Evolutionary conservation across 2,797 vertebrate species (phyloP), one percentile per base, ranked within the genome.

Genomic region (Argyrosomus regius): DNA sequence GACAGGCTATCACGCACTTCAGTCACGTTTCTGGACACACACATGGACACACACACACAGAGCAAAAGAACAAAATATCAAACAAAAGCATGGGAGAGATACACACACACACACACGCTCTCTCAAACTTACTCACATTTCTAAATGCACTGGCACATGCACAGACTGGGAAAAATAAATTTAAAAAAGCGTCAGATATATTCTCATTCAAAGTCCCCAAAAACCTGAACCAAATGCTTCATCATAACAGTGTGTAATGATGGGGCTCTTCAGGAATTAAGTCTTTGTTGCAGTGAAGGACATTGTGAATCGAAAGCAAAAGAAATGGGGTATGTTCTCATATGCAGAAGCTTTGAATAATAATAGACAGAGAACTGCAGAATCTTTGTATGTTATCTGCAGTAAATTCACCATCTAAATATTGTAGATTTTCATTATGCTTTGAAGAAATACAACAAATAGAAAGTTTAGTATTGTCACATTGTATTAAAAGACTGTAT

Each of bases 11-110:
- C 24, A 39, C 50, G 43, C 26, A 22, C 31, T 61, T 59, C 39
- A 31, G 74, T 75, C 72, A 69, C 57, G 5, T 59, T 73, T 41
- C 41, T 60, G 28, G 11, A 52, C 70, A 39, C 57, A 68, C 58
- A 56, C 39, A n/a, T n/a, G n/a, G n/a, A n/a, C n/a, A n/a, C n/a
- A n/a, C n/a, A n/a, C n/a, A n/a, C n/a, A n/a, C n/a, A n/a, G n/a
- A 54, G 49, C 56, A 53, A 49, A 53, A 66, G 60, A 31, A 49
- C 20, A 48, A 31, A 45, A 26, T 12, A 56, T 72, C 10, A 57
- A 57, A 80, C 9, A 41, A 60, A 77, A 11, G 39, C 28, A 48
- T 22, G 17, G 48, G 3, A 48, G 54, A 50, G 13, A 58, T 28
- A 53, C 54, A 24, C 71, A 28, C 45, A 14, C 56, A 46, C 24